phyloP scores from a whole-genome alignment of 2,797 vertebrate genomes.

The Echeneis naucrates region DNA sequence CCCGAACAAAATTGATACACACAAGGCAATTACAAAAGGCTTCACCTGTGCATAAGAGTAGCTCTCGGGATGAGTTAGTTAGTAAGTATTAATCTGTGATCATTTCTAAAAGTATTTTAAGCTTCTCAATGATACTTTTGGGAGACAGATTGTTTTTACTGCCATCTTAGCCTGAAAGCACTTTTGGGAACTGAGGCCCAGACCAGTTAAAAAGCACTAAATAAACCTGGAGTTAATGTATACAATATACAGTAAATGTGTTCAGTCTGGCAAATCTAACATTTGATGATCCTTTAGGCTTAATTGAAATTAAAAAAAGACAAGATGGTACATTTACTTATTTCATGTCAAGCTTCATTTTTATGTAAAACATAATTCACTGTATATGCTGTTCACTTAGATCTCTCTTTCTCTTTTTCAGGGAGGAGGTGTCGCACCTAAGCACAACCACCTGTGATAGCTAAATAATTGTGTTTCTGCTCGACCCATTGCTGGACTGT shows the following conservation, averaged over 20 bases:
- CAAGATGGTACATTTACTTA: not conserved
- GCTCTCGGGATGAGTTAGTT: not conserved
- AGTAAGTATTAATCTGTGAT: not conserved
- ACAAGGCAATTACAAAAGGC: not conserved
- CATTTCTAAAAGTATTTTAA: not conserved
- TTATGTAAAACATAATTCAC: not conserved
- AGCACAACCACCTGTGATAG: not conserved
- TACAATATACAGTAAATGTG: not conserved
- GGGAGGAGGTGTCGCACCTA: constrained; percentile 9
- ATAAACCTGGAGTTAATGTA: not conserved
- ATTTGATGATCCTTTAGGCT: not conserved
- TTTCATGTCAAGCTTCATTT: not conserved
- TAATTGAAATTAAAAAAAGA: not conserved
- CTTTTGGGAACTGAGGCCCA: not conserved
- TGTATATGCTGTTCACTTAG: not conserved
- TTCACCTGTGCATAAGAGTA: not conserved
- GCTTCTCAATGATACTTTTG: not conserved
- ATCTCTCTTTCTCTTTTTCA: constrained; percentile 44
- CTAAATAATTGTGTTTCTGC: not conserved
- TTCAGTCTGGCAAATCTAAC: not conserved
- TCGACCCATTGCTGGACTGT: not conserved
- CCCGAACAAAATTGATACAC: not conserved
- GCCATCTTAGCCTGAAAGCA: not conserved
- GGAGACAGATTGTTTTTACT: constrained; percentile 1
- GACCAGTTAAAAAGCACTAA: not conserved